Conservation (phyloP, 2,888 invertebrate genomes). For the Thera obeliscata region DNA sequence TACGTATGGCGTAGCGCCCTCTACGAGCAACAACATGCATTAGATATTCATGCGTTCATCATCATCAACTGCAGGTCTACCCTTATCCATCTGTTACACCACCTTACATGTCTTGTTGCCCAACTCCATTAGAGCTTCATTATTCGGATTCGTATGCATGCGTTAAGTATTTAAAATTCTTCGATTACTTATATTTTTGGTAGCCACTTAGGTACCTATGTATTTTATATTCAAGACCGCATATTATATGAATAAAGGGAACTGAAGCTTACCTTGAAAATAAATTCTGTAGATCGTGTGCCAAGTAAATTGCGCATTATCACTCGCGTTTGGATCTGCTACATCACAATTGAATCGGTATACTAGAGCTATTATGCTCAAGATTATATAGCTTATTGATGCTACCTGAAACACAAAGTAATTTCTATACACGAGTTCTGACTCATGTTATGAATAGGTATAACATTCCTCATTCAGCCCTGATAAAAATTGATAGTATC, state of each 20-base stretch:
- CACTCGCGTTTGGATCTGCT: conserved; percentile 2
- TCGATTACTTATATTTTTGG: too few relatives aligned
- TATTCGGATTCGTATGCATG: too few relatives aligned
- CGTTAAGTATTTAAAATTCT: too few relatives aligned
- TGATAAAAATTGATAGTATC: conserved; percentile 5
- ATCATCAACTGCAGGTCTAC: too few relatives aligned
- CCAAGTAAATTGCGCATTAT: conserved; percentile 49
- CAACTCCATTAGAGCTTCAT: too few relatives aligned
- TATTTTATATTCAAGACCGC: too few relatives aligned
- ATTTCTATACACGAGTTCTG: not conserved
- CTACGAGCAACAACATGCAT: not conserved
- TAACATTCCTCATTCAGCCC: not conserved
- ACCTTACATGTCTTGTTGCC: too few relatives aligned
- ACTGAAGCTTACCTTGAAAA: conserved; percentile 52
- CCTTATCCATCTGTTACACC: too few relatives aligned
- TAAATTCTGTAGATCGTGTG: conserved; percentile 50
- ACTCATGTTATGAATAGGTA: not conserved
- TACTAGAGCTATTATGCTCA: conserved; percentile 53
- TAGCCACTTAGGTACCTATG: too few relatives aligned
- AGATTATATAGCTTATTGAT: conserved; percentile 52
- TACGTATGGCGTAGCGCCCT: not conserved
- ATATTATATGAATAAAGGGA: too few relatives aligned
- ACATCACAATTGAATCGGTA: conserved; percentile 51
- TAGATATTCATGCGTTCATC: too few relatives aligned
- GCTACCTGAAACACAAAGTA: conserved; percentile 52